phyloP scores from a whole-genome alignment of 2,113 vertebrate genomes.

The Coturnix japonica region DNA sequence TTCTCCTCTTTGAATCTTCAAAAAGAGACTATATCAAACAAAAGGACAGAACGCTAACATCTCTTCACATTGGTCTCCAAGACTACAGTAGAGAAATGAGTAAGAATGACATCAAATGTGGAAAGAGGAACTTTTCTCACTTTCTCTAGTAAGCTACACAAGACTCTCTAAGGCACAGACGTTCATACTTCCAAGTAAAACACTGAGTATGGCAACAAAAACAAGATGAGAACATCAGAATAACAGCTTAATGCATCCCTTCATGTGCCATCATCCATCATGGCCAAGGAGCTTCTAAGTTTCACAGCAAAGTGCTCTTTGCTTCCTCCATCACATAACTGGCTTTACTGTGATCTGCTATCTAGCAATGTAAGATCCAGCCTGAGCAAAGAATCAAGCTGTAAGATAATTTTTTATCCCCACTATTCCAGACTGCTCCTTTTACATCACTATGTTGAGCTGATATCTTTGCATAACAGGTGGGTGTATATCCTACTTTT shows the following conservation, averaged over 20 bases:
- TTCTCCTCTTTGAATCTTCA: constrained; percentile 19
- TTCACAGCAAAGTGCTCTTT: neutral
- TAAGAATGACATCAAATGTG: neutral
- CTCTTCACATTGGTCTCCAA: neutral
- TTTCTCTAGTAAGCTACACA: neutral
- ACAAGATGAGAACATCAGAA: neutral
- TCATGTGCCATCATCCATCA: neutral
- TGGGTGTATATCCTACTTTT: neutral
- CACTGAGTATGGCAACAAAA: neutral
- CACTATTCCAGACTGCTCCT: neutral
- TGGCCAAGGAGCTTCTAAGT: neutral
- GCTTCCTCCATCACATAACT: neutral
- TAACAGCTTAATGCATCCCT: neutral
- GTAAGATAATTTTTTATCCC: neutral
- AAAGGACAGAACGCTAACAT: neutral
- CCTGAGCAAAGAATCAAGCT: neutral
- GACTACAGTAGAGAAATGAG: neutral
- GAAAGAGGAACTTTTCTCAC: neutral
- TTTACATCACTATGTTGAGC: neutral
- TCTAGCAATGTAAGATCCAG: neutral
- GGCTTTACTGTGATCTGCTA: neutral
- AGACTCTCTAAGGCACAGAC: neutral
- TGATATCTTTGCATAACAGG: neutral
- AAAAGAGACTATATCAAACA: constrained; percentile 27
- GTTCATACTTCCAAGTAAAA: neutral